Evolutionary conservation across 1,140 invertebrate genomes (phyloP), one percentile per base, ranked within the genome.

Genomic region (Gyrodactylus salaris): DNA sequence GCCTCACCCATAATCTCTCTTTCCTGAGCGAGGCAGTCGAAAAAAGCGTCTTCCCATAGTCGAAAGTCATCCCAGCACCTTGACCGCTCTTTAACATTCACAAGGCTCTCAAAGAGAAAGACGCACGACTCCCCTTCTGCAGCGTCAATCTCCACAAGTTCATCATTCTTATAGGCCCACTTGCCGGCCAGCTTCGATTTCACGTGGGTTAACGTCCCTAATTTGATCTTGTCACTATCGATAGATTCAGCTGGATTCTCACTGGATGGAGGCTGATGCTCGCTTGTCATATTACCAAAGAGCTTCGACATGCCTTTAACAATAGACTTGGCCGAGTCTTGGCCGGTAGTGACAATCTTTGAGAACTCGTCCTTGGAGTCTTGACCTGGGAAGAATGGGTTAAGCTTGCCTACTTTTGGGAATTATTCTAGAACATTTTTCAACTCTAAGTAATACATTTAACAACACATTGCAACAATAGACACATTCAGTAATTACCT

Each of bases 51-150:
- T 81, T 99, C 94, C 94, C 95, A 99, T 81, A 98, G 98, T 78
- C 97, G 91, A 88, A 97, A 93, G 82, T 97, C 89, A 80, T 98
- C 92, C 93, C 94, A 98, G n/a, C 98, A 80, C 27, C 85, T 85
- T 1, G 87, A 88, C 76, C 91, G 84, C 70, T 87, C 86, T 78
- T 87, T 88, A 7, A n/a, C 7, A 0, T 78, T 77, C 2, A 79
- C 74, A 16, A 82, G 75, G 25, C 88, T 89, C 83, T 95, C 89
- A 80, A 91, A 96, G 1, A 96, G 80, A 95, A 95, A 0, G 88
- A 89, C 76, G 89, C 84, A 0, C 86, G 86, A 26, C 86, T 86
- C 75, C 92, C 89, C 0, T 54, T 54, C 34, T 54, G 34, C n/a
- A 7, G 7, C 34, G 7, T 54, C 7, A n/a, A 54, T 54, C 7